Conservation (phyloP, 2,888 invertebrate genomes). For the Antheraea assamensis region DNA sequence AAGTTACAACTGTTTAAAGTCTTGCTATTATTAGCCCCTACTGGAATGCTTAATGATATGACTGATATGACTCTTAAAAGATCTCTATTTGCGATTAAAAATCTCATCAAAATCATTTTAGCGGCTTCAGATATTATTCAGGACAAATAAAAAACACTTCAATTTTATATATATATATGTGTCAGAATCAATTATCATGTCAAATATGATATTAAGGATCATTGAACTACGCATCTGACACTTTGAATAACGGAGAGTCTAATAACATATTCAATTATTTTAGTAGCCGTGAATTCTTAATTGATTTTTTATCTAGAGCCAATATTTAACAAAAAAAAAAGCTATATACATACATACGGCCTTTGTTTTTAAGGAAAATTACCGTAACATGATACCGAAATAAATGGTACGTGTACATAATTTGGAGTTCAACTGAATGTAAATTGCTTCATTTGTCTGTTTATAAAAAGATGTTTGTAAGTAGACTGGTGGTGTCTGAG, state of each 20-base stretch:
- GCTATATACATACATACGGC: not conserved
- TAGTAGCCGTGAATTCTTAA: not conserved
- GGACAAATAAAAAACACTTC: too few relatives aligned
- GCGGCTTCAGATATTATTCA: too few relatives aligned
- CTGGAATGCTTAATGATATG: too few relatives aligned
- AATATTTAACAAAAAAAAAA: not conserved
- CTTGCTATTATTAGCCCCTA: too few relatives aligned
- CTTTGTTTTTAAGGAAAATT: constrained; percentile 37
- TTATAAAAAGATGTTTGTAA: constrained; percentile 10
- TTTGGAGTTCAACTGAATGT: constrained; percentile 26
- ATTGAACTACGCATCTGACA: not conserved
- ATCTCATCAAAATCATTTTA: too few relatives aligned
- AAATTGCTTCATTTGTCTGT: constrained; percentile 26
- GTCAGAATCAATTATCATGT: too few relatives aligned
- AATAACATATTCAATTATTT: not conserved
- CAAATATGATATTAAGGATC: too few relatives aligned
- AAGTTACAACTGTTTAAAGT: too few relatives aligned
- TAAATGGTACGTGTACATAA: constrained; percentile 20
- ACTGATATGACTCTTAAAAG: too few relatives aligned
- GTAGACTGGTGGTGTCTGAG: not conserved
- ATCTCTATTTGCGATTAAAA: too few relatives aligned
- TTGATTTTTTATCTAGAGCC: not conserved
- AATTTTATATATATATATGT: too few relatives aligned
- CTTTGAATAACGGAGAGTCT: not conserved
- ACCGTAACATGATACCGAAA: constrained; percentile 25